These are phyloP conservation scores for Drosophila equinoxialis DNA, from an alignment of 1,140 invertebrate genomes.

Conservation along the genomic window DNA sequence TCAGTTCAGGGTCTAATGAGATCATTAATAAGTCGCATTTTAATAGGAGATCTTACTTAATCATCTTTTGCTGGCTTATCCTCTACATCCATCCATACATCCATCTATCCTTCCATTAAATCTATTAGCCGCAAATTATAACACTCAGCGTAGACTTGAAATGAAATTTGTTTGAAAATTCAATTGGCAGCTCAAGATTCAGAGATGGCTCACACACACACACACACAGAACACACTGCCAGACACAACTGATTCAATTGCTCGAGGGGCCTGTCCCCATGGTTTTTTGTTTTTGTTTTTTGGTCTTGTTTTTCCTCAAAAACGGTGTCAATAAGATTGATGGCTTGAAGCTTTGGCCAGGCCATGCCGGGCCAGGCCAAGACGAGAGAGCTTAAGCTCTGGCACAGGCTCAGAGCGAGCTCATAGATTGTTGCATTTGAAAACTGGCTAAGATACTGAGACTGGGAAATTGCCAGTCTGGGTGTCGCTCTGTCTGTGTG, in stretches of 20 bases:
- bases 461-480: conserved; percentile 30
- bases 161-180: conserved; percentile 48
- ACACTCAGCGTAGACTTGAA: conserved; percentile 22
- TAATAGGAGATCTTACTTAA: conserved; percentile 1
- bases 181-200: conserved; percentile 55
- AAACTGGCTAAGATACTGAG: conserved; percentile 54
- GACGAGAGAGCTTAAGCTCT: conserved; percentile 26
- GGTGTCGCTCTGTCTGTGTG: conserved; percentile 52
- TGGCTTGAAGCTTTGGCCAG: conserved; percentile 63
- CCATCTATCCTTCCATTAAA: not conserved
- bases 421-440: conserved; percentile 73
- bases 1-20: not conserved
- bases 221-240: not conserved
- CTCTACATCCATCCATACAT: not conserved
- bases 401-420: conserved; percentile 22
- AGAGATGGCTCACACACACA: conserved; percentile 23
- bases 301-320: conserved; percentile 38
- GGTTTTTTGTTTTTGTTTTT: conserved; percentile 24
- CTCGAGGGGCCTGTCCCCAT: conserved; percentile 42
- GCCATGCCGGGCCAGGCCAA: conserved; percentile 33
- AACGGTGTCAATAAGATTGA: conserved; percentile 81
- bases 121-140: conserved; percentile 47
- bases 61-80: not conserved
- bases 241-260: conserved; percentile 42
- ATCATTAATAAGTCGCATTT: not conserved